phyloP scores from a whole-genome alignment of 2,113 vertebrate species.

The Campylorhamphus procurvoides region DNA sequence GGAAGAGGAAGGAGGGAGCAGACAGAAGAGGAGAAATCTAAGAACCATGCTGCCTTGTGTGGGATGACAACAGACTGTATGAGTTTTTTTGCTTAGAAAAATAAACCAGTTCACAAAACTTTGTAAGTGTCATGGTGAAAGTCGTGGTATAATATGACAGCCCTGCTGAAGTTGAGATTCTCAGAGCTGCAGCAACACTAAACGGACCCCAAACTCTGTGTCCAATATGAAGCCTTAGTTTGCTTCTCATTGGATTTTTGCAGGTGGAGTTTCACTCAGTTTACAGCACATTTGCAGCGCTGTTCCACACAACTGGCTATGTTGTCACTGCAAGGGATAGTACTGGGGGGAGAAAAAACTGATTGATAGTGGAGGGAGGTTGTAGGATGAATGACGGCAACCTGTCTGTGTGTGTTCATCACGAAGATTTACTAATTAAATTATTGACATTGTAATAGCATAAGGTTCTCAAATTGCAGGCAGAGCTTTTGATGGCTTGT shows the following conservation, averaged over 20 bases:
- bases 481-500: background rate
- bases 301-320: background rate
- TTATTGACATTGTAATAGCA: background rate
- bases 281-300: background rate
- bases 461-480: background rate
- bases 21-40: background rate
- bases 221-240: background rate
- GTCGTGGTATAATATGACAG: background rate
- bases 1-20: background rate
- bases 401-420: background rate
- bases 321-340: background rate
- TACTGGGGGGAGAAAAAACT: background rate
- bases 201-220: background rate
- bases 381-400: background rate
- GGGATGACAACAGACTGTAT: background rate
- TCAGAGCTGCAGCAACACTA: background rate
- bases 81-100: background rate
- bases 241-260: background rate
- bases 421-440: background rate
- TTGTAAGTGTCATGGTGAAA: background rate
- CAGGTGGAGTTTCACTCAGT: background rate
- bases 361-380: rapidly evolving
- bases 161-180: background rate
- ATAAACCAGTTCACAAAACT: background rate
- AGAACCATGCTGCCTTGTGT: background rate